Percentiles rank a stretch among this genome's conserved stretches.
Conservation (phyloP, 2,888 invertebrate species). For the Cephus spinipes region DNA sequence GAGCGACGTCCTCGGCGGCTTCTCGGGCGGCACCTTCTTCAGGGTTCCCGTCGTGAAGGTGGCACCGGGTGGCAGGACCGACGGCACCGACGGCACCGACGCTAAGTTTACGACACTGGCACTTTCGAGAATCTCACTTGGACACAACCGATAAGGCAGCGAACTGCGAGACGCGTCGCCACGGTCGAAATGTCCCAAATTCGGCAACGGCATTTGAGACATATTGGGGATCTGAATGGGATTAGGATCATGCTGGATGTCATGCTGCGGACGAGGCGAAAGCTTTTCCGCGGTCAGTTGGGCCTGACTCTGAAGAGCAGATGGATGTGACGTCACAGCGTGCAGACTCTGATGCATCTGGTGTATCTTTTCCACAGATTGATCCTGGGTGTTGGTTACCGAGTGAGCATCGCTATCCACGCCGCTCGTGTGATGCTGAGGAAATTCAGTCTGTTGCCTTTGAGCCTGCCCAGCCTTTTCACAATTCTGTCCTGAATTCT, state of each 20-base stretch:
- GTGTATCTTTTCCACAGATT: constrained; percentile 23
- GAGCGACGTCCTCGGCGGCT: constrained; percentile 62
- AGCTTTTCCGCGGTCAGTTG: constrained; percentile 43
- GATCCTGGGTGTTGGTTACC: too few relatives aligned
- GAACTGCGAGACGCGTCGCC: constrained; percentile 52
- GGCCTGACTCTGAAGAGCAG: constrained; percentile 28
- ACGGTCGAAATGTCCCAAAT: constrained; percentile 57
- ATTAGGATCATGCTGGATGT: constrained; percentile 37
- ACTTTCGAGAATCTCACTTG: constrained; percentile 8
- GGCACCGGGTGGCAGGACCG: constrained; percentile 33
- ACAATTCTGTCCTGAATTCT: constrained; percentile 49
- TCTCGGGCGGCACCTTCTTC: constrained; percentile 64
- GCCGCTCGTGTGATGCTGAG: constrained; percentile 26
- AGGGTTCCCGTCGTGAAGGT: constrained; percentile 49
- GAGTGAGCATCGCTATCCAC: neutral
- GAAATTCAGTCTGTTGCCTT: constrained; percentile 44
- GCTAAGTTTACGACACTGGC: neutral
- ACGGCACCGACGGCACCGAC: neutral
- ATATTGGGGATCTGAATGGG: constrained; percentile 50
- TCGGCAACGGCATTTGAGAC: constrained; percentile 59
- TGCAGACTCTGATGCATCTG: constrained; percentile 33
- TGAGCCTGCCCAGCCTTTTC: constrained; percentile 44
- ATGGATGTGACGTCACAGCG: constrained; percentile 29
- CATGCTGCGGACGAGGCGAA: constrained; percentile 55
- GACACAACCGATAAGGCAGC: constrained; percentile 50